Base-by-base conservation (phyloP, 2,888 invertebrate species). In the Fabriciana adippe region DNA sequence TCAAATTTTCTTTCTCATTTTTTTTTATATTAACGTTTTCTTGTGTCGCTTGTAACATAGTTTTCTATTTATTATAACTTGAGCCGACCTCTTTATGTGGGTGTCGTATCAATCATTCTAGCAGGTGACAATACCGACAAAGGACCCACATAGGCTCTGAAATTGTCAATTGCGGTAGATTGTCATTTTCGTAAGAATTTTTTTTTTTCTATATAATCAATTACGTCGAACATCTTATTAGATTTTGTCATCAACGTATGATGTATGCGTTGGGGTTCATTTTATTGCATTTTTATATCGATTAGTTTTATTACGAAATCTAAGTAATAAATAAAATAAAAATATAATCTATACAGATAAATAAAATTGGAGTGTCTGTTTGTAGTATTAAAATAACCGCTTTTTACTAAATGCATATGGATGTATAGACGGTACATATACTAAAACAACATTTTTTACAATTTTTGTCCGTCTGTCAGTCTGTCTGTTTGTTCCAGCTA, bases 51-150 rank as follows among this genome's bases (percentile, higher is more conserved):
- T 16, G 1, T 41, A 8, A 6, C 50, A 18, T 51, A 18, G 14
- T 21, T 16, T 18, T 21, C 15, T n/a, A n/a, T 26, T 26, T 64
- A 67, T 64, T 48, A 16, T 66, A 21, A 35, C 67, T 75, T 70
- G 26, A n/a, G 74, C 65, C 47, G 53, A 57, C 14, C 53, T 75
- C 78, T 78, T 72, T 72, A 76, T 75, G 76, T 81, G 78, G 79
- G 78, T 71, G 73, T 73, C 72, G 72, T 80, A 84, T 84, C 83
- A 79, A 83, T 84, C 84, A 84, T 81, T 72, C 77, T 74, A 74
- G 73, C 77, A 77, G 81, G 78, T 79, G 80, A 80, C 82, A 79
- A 76, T 74, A 74, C 75, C 73, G 73, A 75, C 72, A 74, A 71
- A 74, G 70, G 70, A 54, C 68, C 66, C 64, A 68, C 70, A 70